Evolutionary conservation across 1,140 invertebrate species (phyloP).

Genomic region (Hyphantria cunea): DNA sequence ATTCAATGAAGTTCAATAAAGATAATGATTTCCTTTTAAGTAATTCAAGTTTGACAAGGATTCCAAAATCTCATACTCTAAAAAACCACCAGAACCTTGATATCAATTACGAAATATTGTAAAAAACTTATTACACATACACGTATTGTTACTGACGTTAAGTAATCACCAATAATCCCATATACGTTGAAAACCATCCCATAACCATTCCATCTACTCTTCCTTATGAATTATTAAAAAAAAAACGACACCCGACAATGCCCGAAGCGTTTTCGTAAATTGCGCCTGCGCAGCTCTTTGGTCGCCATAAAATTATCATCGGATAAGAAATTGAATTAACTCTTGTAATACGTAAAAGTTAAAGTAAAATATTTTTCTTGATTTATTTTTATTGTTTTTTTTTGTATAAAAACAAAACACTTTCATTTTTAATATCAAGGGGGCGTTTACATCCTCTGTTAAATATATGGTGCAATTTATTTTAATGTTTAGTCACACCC

Average conservation of each 20-base stretch:
- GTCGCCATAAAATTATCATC: constrained; percentile 22
- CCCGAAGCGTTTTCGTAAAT: constrained; percentile 50
- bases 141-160: constrained; percentile 12
- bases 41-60: no score
- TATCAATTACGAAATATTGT: constrained; percentile 10
- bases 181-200: constrained; percentile 15
- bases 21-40: no score
- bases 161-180: constrained; percentile 20
- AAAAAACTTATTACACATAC: constrained; percentile 26
- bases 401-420: constrained; percentile 4
- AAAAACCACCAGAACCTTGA: not conserved
- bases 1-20: no score
- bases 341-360: constrained; percentile 47
- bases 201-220: constrained; percentile 25
- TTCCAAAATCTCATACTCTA: not conserved
- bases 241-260: constrained; percentile 24
- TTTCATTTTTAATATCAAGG: constrained; percentile 16
- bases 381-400: constrained; percentile 37
- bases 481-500: not conserved
- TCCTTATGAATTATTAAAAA: constrained; percentile 46
- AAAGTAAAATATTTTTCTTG: constrained; percentile 43
- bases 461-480: not conserved
- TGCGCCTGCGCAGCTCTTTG: constrained; percentile 31
- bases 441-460: no score
- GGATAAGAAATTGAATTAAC: constrained; percentile 36